These are phyloP conservation scores for Trinectes maculatus DNA, from an alignment of 2,113 vertebrate genomes.

Conservation along the genomic window DNA sequence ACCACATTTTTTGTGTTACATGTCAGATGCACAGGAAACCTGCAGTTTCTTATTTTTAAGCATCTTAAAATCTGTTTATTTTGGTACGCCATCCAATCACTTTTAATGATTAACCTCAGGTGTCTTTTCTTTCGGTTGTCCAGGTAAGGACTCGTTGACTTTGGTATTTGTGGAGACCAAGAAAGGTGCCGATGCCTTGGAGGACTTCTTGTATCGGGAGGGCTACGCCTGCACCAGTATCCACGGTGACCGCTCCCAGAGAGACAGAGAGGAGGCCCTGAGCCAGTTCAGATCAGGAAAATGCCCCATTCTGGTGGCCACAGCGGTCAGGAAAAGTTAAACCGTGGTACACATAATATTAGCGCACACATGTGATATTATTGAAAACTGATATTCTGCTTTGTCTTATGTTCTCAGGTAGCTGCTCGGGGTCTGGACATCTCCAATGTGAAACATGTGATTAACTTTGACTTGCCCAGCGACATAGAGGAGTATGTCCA, in stretches of 20 bases:
- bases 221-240: slow-evolving; percentile 98
- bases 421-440: slow-evolving; percentile 97
- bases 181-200: slow-evolving; percentile 94
- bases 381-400: neutral
- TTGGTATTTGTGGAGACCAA: slow-evolving; percentile 99
- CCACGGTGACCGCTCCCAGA: slow-evolving; percentile 95
- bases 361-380: no score
- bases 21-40: no score
- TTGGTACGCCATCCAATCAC: neutral
- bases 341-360: no score
- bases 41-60: neutral
- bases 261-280: slow-evolving; percentile 95
- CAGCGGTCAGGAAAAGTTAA: slow-evolving; percentile 85
- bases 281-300: slow-evolving; percentile 97
- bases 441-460: slow-evolving; percentile 97
- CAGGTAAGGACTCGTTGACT: slow-evolving; percentile 95
- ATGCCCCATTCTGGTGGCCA: slow-evolving; percentile 97
- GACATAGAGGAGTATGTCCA: slow-evolving; percentile 99
- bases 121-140: neutral
- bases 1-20: no score
- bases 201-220: slow-evolving; percentile 95
- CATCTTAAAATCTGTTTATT: neutral
- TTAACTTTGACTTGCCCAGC: slow-evolving; percentile 98
- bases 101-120: neutral
- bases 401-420: slow-evolving; percentile 80